These are phyloP conservation scores for Uria lomvia DNA, from an alignment of 2,113 vertebrate species.

Conservation along the genomic window DNA sequence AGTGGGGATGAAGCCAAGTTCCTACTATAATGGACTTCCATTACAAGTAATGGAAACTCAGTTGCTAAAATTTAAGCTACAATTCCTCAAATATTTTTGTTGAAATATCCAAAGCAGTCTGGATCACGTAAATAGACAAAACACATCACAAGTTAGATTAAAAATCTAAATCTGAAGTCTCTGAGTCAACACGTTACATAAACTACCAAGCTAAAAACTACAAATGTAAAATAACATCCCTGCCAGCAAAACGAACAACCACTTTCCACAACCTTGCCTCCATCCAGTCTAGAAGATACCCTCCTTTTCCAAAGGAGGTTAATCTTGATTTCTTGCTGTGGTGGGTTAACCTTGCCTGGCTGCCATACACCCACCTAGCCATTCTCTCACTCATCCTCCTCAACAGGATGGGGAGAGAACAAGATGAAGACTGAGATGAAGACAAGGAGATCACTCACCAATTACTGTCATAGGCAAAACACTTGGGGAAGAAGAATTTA, in stretches of 20 bases:
- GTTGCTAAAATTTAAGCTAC: background rate
- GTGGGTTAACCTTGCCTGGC: background rate
- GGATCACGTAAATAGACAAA: background rate
- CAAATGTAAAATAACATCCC: background rate
- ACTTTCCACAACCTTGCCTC: background rate
- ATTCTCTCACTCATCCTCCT: background rate
- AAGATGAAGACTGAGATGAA: no score
- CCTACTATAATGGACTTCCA: background rate
- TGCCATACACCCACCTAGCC: no score
- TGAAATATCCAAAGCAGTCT: background rate
- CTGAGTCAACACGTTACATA: background rate
- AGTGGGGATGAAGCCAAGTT: background rate
- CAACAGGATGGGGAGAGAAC: background rate
- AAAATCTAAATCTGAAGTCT: background rate
- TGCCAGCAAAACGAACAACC: background rate
- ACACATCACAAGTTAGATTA: background rate
- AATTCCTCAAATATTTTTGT: background rate
- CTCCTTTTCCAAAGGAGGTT: background rate
- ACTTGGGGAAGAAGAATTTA: background rate
- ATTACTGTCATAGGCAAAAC: background rate
- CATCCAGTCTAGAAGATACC: rapidly evolving
- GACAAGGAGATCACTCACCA: no score
- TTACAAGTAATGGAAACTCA: background rate
- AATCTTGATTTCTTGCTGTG: background rate
- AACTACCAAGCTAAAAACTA: background rate